phyloP scores from a whole-genome alignment of 2,888 invertebrate species.

The Drosophila niveifrons region DNA sequence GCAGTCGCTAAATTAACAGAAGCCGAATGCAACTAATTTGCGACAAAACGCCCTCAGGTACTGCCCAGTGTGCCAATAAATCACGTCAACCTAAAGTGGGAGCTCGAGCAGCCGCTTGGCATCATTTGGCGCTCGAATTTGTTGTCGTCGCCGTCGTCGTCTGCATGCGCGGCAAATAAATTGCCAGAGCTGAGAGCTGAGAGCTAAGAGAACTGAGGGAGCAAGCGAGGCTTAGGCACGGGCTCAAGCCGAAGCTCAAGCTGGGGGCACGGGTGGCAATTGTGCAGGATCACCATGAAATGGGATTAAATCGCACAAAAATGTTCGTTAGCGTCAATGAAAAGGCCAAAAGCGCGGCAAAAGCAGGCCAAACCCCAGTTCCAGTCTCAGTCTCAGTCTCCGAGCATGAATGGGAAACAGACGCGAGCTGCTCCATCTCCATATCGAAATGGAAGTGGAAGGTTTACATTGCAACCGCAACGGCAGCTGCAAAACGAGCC shows the following conservation, averaged over 20 bases:
- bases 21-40: slow-evolving; percentile 82
- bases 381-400: slow-evolving; percentile 12
- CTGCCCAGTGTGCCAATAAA: slow-evolving; percentile 72
- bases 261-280: slow-evolving; percentile 57
- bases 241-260: slow-evolving; percentile 34
- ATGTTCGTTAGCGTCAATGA: slow-evolving; percentile 82
- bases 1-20: slow-evolving; percentile 77
- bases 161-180: slow-evolving; percentile 79
- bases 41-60: slow-evolving; percentile 82
- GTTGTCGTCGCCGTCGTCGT: slow-evolving; percentile 58
- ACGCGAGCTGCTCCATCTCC: slow-evolving; percentile 52
- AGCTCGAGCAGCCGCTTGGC: slow-evolving; percentile 70
- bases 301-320: slow-evolving; percentile 85
- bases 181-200: slow-evolving; percentile 56
- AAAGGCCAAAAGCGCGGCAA: slow-evolving; percentile 70
- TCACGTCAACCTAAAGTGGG: slow-evolving; percentile 79
- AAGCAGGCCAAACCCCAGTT: slow-evolving; percentile 37
- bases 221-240: slow-evolving; percentile 36
- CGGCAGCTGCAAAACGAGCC: slow-evolving; percentile 50
- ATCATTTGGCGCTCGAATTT: slow-evolving; percentile 81
- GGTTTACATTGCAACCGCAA: slow-evolving; percentile 30
- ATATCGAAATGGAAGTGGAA: slow-evolving; percentile 37
- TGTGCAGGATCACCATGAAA: slow-evolving; percentile 84
- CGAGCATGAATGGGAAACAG: slow-evolving; percentile 69
- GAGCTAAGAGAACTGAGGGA: neutral